Percentiles rank a stretch among this genome's conserved stretches.
Evolutionary conservation across 23 tunicate genomes (phyloP).

Genomic region (Styela clava): DNA sequence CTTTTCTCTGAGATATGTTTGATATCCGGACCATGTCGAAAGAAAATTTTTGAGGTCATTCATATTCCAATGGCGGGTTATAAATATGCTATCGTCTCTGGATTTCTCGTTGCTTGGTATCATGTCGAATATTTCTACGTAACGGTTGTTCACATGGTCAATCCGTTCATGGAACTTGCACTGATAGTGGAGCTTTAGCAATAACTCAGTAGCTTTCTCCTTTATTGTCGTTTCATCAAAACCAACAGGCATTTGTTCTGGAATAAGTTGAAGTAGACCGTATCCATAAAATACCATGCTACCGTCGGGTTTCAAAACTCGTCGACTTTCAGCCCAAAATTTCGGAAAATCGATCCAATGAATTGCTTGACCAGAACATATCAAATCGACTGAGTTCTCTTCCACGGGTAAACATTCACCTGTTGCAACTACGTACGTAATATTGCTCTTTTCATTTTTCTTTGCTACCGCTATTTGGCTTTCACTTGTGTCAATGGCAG

Average conservation of each 20-base stretch:
- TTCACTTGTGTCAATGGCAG: conserved; percentile 26
- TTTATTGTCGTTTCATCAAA: neutral
- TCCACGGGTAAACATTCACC: conserved; percentile 41
- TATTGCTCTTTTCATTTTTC: conserved; percentile 19
- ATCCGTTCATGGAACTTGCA: conserved; percentile 21
- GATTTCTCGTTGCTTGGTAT: conserved; percentile 2
- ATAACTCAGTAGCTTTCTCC: neutral
- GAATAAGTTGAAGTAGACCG: conserved; percentile 35
- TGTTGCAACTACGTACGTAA: conserved; percentile 41
- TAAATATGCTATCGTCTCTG: conserved; percentile 7
- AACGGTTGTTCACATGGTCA: conserved; percentile 26
- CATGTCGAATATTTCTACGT: conserved; percentile 31
- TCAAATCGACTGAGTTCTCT: conserved; percentile 46
- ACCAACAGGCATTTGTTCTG: neutral
- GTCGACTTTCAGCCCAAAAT: conserved; percentile 60
- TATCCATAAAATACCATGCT: conserved; percentile 71
- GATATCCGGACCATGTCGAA: conserved; percentile 52
- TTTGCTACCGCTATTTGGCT: conserved; percentile 24
- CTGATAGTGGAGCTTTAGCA: neutral
- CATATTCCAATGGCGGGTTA: conserved; percentile 14
- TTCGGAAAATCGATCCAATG: conserved; percentile 70
- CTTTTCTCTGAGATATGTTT: conserved; percentile 22
- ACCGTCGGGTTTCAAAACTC: conserved; percentile 64
- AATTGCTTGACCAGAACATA: conserved; percentile 64
- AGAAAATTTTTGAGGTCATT: conserved; percentile 9